Conservation (phyloP, 1,140 invertebrate species). For the Brachionus asplanchnoidis region DNA sequence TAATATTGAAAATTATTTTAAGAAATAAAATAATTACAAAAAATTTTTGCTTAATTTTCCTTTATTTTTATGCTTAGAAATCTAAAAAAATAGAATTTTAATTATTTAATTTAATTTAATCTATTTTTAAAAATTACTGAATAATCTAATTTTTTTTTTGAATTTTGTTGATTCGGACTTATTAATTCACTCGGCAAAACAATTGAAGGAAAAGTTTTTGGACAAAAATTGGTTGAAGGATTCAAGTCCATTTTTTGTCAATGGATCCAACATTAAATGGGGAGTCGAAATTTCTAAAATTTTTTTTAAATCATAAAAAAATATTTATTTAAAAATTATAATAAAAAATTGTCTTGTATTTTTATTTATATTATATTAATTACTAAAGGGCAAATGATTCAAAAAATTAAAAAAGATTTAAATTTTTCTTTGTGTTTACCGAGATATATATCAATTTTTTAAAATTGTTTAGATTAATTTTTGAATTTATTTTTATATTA, state of each 20-base stretch:
- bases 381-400: too few species aligned
- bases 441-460: neutral
- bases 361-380: too few species aligned
- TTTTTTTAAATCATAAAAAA: too few species aligned
- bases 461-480: neutral
- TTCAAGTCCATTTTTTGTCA: neutral
- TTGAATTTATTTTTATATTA: neutral
- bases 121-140: neutral
- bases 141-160: neutral
- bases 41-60: neutral
- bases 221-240: neutral
- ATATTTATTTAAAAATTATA: too few species aligned
- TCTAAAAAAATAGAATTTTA: neutral
- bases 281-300: too few species aligned
- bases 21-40: neutral
- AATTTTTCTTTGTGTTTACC: neutral
- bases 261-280: too few species aligned
- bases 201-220: neutral
- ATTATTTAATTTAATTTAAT: neutral
- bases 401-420: too few species aligned
- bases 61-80: neutral
- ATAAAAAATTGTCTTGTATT: too few species aligned
- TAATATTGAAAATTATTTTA: neutral
- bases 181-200: neutral
- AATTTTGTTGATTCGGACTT: neutral